Evolutionary conservation across 2,113 vertebrate species (phyloP), one percentile per base, ranked within the genome.

Genomic region (Proteles cristata): DNA sequence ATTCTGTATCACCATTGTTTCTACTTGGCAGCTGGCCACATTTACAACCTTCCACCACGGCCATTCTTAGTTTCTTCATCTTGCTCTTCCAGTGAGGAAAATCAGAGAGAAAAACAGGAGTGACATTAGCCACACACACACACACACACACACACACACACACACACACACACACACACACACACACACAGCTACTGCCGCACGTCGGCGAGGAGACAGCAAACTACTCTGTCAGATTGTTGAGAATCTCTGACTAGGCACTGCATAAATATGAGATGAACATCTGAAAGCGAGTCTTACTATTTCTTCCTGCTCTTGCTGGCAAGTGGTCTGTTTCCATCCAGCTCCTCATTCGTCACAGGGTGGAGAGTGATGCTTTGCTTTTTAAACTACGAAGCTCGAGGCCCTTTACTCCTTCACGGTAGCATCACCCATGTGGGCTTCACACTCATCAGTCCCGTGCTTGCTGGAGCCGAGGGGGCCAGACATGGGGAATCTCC

Each of bases 231-330:
- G 28, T 79, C 39, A 43, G 50, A 35, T 6, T 39, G 26, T 4
- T 50, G 45, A 68, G 43, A 84, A 61, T 76, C 61, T 50, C 23
- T 66, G 61, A 84, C 53, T 1, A 68, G 77, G 73, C 9, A 83
- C 35, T 96, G 96, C 76, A 55, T 48, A 97, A 94, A 88, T 50
- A 86, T 0, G 58, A 90, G 39, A 77, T 65, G 19, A 88, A 97
- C 90, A 83, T 61, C 2, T 82, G 74, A 96, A 77, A 85, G n/a
- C n/a, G 73, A 39, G 53, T 33, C n/a, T 69, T 50, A 74, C 45
- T 74, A 35, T 23, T 94, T 76, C 65, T 88, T 88, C 28, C 19
- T 77, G 12, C 33, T 84, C 76, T 71, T 35, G 16, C 74, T 58
- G n/a, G 43, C 31, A 74, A 48, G 53, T 79, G 26, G 81, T 68